phyloP scores from a whole-genome alignment of 2,113 vertebrate genomes.

The Anolis sagrei region DNA sequence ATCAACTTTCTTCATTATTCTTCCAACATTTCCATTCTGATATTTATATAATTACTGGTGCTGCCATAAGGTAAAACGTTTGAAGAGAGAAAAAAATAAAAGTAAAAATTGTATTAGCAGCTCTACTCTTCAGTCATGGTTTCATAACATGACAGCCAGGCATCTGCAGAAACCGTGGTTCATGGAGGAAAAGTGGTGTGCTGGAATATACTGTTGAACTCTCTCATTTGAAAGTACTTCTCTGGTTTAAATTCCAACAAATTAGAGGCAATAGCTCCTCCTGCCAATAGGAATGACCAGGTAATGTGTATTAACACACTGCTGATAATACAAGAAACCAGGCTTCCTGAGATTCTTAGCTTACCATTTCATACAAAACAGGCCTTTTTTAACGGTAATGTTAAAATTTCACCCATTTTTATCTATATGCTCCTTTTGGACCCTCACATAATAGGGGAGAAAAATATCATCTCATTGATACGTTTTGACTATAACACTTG shows the following conservation, averaged over 20 bases:
- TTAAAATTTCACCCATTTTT: slow-evolving; percentile 54
- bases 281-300: not conserved
- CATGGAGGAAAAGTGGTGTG: not conserved
- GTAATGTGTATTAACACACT: not conserved
- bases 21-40: slow-evolving; percentile 52
- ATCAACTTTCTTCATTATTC: slow-evolving; percentile 59
- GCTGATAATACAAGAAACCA: not conserved
- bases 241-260: not conserved
- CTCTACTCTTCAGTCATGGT: slow-evolving; percentile 30
- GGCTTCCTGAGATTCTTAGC: not conserved
- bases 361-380: too few relatives aligned
- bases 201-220: not conserved
- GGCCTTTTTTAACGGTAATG: slow-evolving; percentile 48
- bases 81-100: slow-evolving; percentile 45
- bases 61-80: slow-evolving; percentile 39
- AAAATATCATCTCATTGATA: slow-evolving; percentile 73
- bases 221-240: not conserved
- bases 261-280: not conserved
- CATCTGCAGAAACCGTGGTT: not conserved
- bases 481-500: slow-evolving; percentile 75
- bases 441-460: slow-evolving; percentile 67
- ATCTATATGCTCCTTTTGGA: slow-evolving; percentile 75
- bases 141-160: not conserved
- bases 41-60: slow-evolving; percentile 48
- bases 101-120: slow-evolving; percentile 38